Evolutionary conservation across 2,113 vertebrate genomes (phyloP).

Genomic region (Gila orcuttii): DNA sequence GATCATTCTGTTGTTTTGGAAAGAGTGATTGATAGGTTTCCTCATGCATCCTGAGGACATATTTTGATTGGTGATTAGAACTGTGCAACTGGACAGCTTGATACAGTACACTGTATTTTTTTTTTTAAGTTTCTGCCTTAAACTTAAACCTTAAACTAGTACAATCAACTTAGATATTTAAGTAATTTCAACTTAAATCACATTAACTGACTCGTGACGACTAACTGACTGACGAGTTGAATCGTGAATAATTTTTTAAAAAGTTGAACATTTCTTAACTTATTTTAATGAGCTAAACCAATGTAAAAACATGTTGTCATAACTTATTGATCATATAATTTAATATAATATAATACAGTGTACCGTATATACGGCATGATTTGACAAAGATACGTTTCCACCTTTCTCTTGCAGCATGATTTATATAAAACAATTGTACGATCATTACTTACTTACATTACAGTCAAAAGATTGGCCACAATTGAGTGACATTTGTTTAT

Average conservation of each 20-base stretch:
- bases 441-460: neutral
- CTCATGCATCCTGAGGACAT: neutral
- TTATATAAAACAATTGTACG: neutral
- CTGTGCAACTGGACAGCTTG: neutral
- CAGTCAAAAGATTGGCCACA: neutral
- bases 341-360: too few species aligned
- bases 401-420: neutral
- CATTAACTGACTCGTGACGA: too few species aligned
- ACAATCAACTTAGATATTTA: too few species aligned
- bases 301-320: too few species aligned
- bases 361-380: neutral
- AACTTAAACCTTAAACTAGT: too few species aligned
- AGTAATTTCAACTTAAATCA: too few species aligned
- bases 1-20: slow-evolving; percentile 14
- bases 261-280: too few species aligned
- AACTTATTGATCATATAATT: too few species aligned
- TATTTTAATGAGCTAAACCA: too few species aligned
- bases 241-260: too few species aligned
- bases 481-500: neutral
- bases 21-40: slow-evolving; percentile 28
- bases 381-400: neutral
- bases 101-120: neutral
- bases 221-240: too few species aligned
- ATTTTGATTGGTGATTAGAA: neutral
- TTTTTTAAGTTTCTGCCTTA: too few species aligned